Conservation (phyloP, 1,140 invertebrate species). For the Meloidogyne hapla region DNA sequence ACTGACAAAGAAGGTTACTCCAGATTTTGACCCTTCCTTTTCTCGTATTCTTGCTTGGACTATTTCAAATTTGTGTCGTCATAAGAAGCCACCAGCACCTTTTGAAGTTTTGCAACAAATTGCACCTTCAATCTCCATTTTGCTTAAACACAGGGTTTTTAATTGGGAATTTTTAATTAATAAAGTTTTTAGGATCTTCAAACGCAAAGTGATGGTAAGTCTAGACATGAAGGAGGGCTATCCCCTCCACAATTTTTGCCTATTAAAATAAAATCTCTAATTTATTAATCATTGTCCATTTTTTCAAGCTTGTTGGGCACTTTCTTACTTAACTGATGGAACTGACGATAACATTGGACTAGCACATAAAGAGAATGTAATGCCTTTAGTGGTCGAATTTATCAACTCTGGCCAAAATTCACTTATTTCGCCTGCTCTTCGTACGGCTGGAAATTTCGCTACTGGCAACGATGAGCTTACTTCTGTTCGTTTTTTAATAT, state of each 20-base stretch:
- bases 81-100: constrained; percentile 42
- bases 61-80: constrained; percentile 41
- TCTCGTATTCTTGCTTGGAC: constrained; percentile 43
- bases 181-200: constrained; percentile 8
- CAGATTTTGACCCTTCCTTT: constrained; percentile 19
- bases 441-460: constrained; percentile 46
- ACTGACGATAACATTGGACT: constrained; percentile 40
- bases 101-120: constrained; percentile 11
- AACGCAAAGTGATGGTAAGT: constrained; percentile 25
- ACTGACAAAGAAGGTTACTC: neutral
- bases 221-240: too few species aligned
- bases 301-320: constrained; percentile 40
- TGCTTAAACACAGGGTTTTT: constrained; percentile 23
- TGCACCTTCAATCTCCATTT: constrained; percentile 24
- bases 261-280: neutral
- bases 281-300: neutral
- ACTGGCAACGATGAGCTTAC: constrained; percentile 39
- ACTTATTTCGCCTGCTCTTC: constrained; percentile 42
- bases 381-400: constrained; percentile 26
- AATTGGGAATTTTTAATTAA: too few species aligned
- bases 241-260: neutral
- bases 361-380: neutral
- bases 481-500: constrained; percentile 23
- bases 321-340: constrained; percentile 49
- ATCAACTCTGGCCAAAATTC: constrained; percentile 16